These are phyloP conservation scores for Chondrosia reniformis DNA, from an alignment of 37 sponge, comb jelly and placozoan genomes.

Conservation along the genomic window DNA sequence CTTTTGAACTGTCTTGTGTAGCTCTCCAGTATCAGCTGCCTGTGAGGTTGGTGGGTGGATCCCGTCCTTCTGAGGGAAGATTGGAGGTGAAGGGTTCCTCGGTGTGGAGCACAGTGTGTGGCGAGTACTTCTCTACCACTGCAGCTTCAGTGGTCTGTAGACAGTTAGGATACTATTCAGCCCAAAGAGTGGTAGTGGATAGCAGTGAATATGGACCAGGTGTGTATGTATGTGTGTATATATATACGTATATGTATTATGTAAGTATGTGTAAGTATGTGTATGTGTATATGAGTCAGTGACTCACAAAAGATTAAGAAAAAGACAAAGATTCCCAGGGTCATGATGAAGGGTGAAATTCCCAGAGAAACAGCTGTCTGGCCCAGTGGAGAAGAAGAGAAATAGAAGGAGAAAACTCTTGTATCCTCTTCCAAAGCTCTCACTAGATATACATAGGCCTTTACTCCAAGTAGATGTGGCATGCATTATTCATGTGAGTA, in stretches of 20 bases:
- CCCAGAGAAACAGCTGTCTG: too few relatives aligned
- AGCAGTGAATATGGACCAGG: conserved; percentile 9
- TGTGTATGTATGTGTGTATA: background rate
- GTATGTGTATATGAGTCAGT: too few relatives aligned
- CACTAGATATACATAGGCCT: too few relatives aligned
- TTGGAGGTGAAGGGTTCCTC: conserved; percentile 26
- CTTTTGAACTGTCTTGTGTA: background rate
- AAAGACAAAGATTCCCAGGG: too few relatives aligned
- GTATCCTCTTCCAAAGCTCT: too few relatives aligned
- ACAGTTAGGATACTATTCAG: conserved; percentile 35
- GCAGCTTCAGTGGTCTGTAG: conserved; percentile 45
- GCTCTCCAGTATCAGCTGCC: background rate
- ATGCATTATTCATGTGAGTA: too few relatives aligned
- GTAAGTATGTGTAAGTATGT: background rate
- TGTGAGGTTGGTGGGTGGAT: conserved; percentile 41
- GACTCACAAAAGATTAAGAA: too few relatives aligned
- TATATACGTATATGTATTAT: background rate
- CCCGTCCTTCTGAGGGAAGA: conserved; percentile 17
- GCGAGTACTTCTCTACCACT: background rate
- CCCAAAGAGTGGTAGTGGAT: background rate
- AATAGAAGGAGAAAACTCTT: too few relatives aligned
- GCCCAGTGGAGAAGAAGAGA: too few relatives aligned
- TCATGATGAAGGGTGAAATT: too few relatives aligned
- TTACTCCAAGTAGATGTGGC: too few relatives aligned
- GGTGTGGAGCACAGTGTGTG: conserved; percentile 46